Evolutionary conservation across 2,113 vertebrate genomes (phyloP).

Genomic region (Callionymus lyra): DNA sequence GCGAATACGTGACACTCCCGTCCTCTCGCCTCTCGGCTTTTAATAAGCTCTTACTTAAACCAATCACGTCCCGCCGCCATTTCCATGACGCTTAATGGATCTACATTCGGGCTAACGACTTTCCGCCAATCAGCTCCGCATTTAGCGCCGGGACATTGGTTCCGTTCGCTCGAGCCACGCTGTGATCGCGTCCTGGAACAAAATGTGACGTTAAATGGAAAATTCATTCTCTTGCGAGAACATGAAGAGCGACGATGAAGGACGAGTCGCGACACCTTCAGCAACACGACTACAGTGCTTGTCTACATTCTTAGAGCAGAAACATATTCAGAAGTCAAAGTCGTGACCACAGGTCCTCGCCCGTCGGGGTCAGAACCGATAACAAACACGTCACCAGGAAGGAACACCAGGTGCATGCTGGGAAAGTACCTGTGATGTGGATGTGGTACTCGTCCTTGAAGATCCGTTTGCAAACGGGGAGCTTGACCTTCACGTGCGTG

Average conservation of each 20-base stretch:
- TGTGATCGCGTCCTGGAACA: slow-evolving; percentile 17
- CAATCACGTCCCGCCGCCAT: slow-evolving; percentile 42
- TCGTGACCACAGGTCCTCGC: too few relatives aligned
- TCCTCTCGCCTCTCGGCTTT: slow-evolving; percentile 25
- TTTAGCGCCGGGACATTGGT: slow-evolving; percentile 47
- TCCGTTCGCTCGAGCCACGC: slow-evolving; percentile 33
- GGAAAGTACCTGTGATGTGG: slow-evolving; percentile 86
- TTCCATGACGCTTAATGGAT: slow-evolving; percentile 56
- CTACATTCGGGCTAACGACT: slow-evolving; percentile 37
- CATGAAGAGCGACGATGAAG: slow-evolving; percentile 31
- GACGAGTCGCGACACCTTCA: slow-evolving; percentile 2
- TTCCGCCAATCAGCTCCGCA: slow-evolving; percentile 29
- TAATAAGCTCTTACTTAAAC: slow-evolving; percentile 63
- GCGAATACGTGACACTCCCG: slow-evolving; percentile 29
- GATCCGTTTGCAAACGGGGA: slow-evolving; percentile 84
- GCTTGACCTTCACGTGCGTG: slow-evolving; percentile 85
- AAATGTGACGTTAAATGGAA: slow-evolving; percentile 26
- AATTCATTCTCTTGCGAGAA: slow-evolving; percentile 14
- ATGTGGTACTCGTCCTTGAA: slow-evolving; percentile 95
- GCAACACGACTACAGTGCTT: too few relatives aligned
- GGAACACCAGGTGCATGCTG: slow-evolving; percentile 27
- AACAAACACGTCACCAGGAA: too few relatives aligned
- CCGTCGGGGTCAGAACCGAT: too few relatives aligned
- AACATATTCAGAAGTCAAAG: slow-evolving; percentile 27
- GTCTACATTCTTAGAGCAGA: too few relatives aligned